A percentile compares a stretch with the other conserved stretches of the same genome.
Evolutionary conservation across 1,140 invertebrate genomes (phyloP).

Genomic region (Frieseomelitta varia): DNA sequence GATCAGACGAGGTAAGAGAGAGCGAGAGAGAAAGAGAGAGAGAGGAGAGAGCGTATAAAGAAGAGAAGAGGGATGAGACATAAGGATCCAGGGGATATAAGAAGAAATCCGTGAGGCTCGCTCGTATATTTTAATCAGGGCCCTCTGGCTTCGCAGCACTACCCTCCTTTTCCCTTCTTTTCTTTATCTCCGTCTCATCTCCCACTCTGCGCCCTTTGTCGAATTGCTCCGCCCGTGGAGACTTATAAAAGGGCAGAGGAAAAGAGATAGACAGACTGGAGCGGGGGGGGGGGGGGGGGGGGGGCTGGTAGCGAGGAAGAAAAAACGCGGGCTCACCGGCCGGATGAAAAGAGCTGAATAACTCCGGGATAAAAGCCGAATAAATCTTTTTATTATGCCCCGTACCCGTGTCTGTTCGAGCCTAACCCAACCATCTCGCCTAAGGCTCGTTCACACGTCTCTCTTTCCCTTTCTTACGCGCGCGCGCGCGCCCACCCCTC

Average conservation of each 20-base stretch:
- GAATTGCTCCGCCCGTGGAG: conserved; percentile 70
- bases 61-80: conserved; percentile 39
- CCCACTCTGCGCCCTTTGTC: conserved; percentile 52
- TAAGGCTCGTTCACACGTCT: conserved; percentile 65
- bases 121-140: conserved; percentile 82
- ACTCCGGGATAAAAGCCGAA: conserved; percentile 81
- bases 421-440: conserved; percentile 59
- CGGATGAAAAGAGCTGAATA: conserved; percentile 81
- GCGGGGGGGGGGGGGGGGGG: not conserved
- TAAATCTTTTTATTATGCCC: conserved; percentile 82
- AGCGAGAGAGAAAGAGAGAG: not conserved
- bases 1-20: not conserved
- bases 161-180: conserved; percentile 52
- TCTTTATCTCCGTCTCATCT: conserved; percentile 64
- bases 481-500: conserved; percentile 28
- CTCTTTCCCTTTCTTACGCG: conserved; percentile 41
- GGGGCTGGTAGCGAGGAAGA: conserved; percentile 58
- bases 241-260: conserved; percentile 68
- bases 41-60: not conserved
- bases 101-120: conserved; percentile 79
- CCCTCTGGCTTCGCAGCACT: conserved; percentile 59
- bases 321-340: conserved; percentile 70
- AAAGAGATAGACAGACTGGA: conserved; percentile 23
- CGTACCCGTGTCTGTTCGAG: conserved; percentile 75
- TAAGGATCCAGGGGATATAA: conserved; percentile 70